Percentiles rank a stretch among this genome's conserved stretches.
Conservation (phyloP, 37 sponge, comb jelly and placozoan species). For the Diacarnus erythraeanus region DNA sequence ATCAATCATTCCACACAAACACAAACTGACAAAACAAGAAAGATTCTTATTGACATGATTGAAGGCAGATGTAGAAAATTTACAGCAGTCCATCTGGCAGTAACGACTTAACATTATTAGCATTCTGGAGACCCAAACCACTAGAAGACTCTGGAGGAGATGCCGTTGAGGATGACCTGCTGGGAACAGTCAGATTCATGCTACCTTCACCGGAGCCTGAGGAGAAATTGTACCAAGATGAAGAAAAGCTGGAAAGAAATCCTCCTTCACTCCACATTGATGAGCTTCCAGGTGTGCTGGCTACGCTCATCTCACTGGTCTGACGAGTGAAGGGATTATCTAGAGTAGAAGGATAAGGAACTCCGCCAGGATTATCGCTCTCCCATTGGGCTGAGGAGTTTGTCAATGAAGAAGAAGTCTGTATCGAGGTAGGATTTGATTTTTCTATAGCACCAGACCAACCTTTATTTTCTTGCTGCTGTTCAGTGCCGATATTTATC, state of each 20-base stretch:
- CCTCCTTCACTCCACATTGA: slow-evolving; percentile 40
- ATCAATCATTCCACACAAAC: not conserved
- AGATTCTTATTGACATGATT: not conserved
- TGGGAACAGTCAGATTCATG: not conserved
- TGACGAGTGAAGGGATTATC: not conserved
- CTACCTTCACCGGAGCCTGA: not conserved
- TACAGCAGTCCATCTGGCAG: slow-evolving; percentile 72
- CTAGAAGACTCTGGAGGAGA: not conserved
- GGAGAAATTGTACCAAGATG: slow-evolving; percentile 22
- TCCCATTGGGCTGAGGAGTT: not conserved
- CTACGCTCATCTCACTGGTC: not conserved
- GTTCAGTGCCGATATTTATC: not conserved
- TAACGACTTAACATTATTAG: not conserved
- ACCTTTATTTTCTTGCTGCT: not conserved
- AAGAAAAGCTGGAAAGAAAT: slow-evolving; percentile 29
- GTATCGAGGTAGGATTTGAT: not conserved
- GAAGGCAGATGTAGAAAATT: not conserved
- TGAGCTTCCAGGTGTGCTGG: slow-evolving; percentile 9
- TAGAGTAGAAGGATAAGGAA: not conserved
- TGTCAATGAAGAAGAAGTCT: not conserved
- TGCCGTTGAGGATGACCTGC: slow-evolving; percentile 41
- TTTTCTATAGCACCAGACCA: not conserved
- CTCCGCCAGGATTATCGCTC: not conserved
- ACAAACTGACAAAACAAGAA: not conserved
- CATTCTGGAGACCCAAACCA: not conserved